These are phyloP conservation scores for Aphodius sticticus DNA, from an alignment of 2,888 invertebrate species.

Conservation along the genomic window DNA sequence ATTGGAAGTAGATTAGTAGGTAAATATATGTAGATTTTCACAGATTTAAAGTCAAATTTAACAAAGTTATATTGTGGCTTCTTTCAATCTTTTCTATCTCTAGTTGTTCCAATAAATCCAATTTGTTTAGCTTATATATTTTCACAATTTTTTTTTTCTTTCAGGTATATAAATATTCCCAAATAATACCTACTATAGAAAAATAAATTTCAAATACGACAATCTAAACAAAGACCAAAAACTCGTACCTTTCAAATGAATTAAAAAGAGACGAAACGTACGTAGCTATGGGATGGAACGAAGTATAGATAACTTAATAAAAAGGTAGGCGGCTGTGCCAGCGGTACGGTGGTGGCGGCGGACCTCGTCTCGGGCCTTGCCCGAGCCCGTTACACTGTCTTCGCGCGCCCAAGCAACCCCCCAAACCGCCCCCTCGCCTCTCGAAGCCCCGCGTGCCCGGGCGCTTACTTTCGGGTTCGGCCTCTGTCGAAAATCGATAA, in stretches of 20 bases:
- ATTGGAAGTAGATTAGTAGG: too few relatives aligned
- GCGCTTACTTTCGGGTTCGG: neutral
- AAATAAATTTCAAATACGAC: too few relatives aligned
- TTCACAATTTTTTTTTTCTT: too few relatives aligned
- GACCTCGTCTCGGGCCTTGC: neutral
- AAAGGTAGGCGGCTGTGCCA: neutral
- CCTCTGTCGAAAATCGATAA: neutral
- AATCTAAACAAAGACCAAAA: neutral
- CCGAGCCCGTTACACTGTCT: constrained; percentile 11
- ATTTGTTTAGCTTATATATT: too few relatives aligned
- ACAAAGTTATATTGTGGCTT: too few relatives aligned
- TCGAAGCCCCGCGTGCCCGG: neutral
- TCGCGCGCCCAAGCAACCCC: constrained; percentile 14
- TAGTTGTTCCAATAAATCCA: too few relatives aligned
- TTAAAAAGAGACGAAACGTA: neutral
- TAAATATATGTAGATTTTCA: too few relatives aligned
- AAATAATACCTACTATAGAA: too few relatives aligned
- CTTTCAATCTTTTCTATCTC: too few relatives aligned
- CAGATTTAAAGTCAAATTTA: too few relatives aligned
- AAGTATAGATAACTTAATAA: constrained; percentile 4
- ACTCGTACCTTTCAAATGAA: neutral
- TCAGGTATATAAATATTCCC: too few relatives aligned
- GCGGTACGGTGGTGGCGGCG: neutral
- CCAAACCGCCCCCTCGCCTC: neutral
- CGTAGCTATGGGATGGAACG: neutral